Evolutionary conservation across 2,113 vertebrate species (phyloP).

Genomic region (Carassius auratus): DNA sequence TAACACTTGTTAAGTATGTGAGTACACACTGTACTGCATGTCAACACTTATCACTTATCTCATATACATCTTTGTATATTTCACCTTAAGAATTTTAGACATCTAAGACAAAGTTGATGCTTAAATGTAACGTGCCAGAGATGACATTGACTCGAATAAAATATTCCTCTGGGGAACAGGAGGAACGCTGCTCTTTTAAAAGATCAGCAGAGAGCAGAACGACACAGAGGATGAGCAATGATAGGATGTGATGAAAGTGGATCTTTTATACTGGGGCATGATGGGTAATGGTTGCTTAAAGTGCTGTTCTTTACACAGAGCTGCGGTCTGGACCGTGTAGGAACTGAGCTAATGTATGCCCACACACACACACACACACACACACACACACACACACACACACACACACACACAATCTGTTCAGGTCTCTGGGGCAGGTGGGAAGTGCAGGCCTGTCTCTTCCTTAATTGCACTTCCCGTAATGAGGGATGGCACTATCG

Average conservation of each 20-base stretch:
- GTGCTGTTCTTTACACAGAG: constrained; percentile 4
- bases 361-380: background rate
- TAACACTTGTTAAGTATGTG: background rate
- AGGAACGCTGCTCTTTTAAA: background rate
- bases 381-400: background rate
- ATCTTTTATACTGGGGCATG: constrained; percentile 22
- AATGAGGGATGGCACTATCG: too few species aligned
- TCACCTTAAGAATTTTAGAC: background rate
- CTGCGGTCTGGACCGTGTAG: background rate
- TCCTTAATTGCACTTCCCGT: constrained; percentile 47
- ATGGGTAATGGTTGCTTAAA: constrained; percentile 14
- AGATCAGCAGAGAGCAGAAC: background rate
- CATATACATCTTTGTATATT: background rate
- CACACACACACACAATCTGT: background rate
- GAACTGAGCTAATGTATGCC: constrained; percentile 17
- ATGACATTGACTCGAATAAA: too few species aligned
- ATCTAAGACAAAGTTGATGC: background rate
- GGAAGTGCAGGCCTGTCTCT: constrained; percentile 48
- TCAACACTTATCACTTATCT: background rate
- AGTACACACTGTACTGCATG: background rate
- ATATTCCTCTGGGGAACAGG: background rate
- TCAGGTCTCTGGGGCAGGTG: constrained; percentile 28
- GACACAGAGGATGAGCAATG: constrained; percentile 7
- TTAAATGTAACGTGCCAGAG: background rate
- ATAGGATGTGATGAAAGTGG: constrained; percentile 8